Evolutionary conservation across 2,113 vertebrate genomes (phyloP).

Genomic region (Toxotes jaculatrix): DNA sequence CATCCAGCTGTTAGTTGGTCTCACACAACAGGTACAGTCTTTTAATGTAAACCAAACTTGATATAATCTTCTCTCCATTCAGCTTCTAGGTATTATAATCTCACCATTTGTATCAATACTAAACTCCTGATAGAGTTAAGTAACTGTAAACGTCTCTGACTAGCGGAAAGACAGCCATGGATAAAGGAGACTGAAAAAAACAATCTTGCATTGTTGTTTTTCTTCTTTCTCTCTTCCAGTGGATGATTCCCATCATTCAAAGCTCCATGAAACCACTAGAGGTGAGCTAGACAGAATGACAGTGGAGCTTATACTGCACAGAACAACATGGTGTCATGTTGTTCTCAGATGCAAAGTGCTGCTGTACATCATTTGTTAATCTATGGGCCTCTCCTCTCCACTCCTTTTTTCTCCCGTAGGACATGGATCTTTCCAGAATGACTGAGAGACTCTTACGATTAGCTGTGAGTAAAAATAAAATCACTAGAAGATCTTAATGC

Average conservation of each 20-base stretch:
- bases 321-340: no score
- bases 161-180: not conserved
- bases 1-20: slow-evolving; percentile 89
- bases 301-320: not conserved
- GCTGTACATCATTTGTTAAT: not conserved
- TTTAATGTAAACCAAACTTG: not conserved
- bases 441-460: slow-evolving; percentile 91
- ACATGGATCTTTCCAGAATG: slow-evolving; percentile 94
- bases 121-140: not conserved
- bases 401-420: slow-evolving; percentile 75
- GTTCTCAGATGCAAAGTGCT: not conserved
- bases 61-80: not conserved
- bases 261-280: slow-evolving; percentile 95
- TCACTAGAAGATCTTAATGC: not conserved
- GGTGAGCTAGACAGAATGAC: slow-evolving; percentile 76
- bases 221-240: slow-evolving; percentile 78
- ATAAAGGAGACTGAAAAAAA: not conserved
- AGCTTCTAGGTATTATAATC: not conserved
- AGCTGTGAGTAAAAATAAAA: slow-evolving; percentile 85
- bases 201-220: not conserved
- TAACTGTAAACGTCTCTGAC: not conserved
- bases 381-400: not conserved
- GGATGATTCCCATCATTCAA: slow-evolving; percentile 94
- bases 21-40: slow-evolving; percentile 91
- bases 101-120: not conserved